Evolutionary conservation across 2,888 invertebrate species (phyloP), one percentile per base, ranked within the genome.

Genomic region (Tetranychus truncatus): DNA sequence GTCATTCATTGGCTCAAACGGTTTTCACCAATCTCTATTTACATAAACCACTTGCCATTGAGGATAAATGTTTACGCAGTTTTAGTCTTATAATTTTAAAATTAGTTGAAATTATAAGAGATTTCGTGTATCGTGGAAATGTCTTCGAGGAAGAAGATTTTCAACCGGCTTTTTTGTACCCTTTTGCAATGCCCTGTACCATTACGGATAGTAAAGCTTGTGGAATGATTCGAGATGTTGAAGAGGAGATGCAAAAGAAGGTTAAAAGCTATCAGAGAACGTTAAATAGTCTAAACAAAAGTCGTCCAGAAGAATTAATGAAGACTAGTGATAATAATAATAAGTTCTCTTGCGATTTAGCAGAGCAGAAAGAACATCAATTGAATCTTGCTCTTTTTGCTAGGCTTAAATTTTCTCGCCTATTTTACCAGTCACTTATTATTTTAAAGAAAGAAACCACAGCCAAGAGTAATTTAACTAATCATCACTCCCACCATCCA

Each of bases 1-100:
- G 97, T 0, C 92, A 94, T 81, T 94, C 92, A 0, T 86, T 96
- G 78, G 95, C 95, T 7, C 96, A 97, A 85, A 97, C 97, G 1
- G 91, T 97, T 9, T 95, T 96, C 82, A 96, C 95, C 45, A 95
- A 95, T 83, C 87, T 96, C 44, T 97, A 96, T 82, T 85, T 95
- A 66, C 95, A 97, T 82, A 90, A 92, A 79, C 95, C 95, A 0
- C 88, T 89, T 80, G 86, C 88, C 77, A 91, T 96, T 77, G 85
- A 88, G 79, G 92, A 95, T 81, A 89, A 89, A 81, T 86, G 89
- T 7, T 84, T 96, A 77, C 91, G 89, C 82, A 89, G 91, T 0
- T 95, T 94, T 83, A 91, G 90, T 81, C 88, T 91, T 79, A 89
- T 90, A 74, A 87, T 93, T 69, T 89, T 95, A 80, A 95, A 95